Evolutionary conservation across 2,888 invertebrate species (phyloP), one percentile per base, ranked within the genome.

Genomic region (Gisinianus flammeolus): DNA sequence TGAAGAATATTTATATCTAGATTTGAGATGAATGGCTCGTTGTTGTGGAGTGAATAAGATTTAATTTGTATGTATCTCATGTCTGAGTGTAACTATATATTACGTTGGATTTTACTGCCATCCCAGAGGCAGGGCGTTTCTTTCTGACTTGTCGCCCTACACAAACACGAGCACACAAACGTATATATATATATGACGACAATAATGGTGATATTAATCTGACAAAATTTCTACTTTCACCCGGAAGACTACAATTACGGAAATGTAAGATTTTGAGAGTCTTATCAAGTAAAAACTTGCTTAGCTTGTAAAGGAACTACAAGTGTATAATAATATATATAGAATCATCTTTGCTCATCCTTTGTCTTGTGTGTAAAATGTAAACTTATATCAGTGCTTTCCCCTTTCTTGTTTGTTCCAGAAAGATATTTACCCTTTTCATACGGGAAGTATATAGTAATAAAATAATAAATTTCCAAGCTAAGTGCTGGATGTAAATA

Each of bases 61-160:
- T 28, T 64, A 64, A 64, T 64, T 64, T 64, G 26, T 64, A 64
- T 64, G 64, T 28, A 64, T 64, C 64, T 64, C 28, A 16, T 22
- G 64, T 64, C 64, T 28, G 26, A 26, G 24, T 19, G 28, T 26
- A 28, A 16, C 64, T 26, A 22, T 64, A 26, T 16, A 58, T 64
- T 26, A 64, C 26, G 26, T 8, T 64, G 28, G 26, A 64, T 64
- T 28, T 64, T 64, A 64, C 64, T 26, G 6, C 5, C 16, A 28
- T 26, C 64, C 64, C 64, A 22, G 26, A 24, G 2, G 64, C 16
- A 58, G 58, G 58, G 26, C 58, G 22, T 19, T 22, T 58, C 58
- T 44, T 12, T 12, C 44, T 44, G 35, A 35, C 35, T 35, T 35
- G 3, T 44, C 16, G 19, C 44, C 19, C 44, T 44, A 6, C 5